Evolutionary conservation across 2,113 vertebrate genomes (phyloP), one percentile per base, ranked within the genome.

Genomic region (Mirounga angustirostris): DNA sequence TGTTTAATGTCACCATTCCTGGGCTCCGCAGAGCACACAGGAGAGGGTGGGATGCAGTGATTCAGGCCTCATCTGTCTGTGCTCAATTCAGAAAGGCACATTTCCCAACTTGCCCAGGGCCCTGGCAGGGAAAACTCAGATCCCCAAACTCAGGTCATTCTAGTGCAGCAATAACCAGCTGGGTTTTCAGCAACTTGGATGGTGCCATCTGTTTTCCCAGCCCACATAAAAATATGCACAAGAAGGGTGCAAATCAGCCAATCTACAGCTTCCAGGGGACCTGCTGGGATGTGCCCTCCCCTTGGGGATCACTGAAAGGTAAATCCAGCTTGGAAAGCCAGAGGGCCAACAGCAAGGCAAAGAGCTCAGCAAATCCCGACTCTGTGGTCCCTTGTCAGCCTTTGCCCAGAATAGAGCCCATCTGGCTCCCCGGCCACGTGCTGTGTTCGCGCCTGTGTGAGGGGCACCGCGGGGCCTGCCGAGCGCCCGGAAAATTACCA

Each of bases 171-270:
- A 61, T 85, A 91, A 85, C 97, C 97, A 98, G 97, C 98, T 98
- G 97, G 96, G 89, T 88, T 98, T 97, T 95, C 94, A 94, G 94
- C 97, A 92, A 90, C 94, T 93, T 96, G 96, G 97, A 95, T 63
- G 96, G 54, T 87, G 80, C 98, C 97, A 98, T 98, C 98, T 98
- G 97, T 95, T 97, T 97, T 87, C 79, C 80, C 90, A 61, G 95
- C 94, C 89, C 94, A 97, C 96, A 74, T 67, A 94, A 97, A 98
- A 97, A 95, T 88, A 93, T 81, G 95, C 94, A 71, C 30, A 52
- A 65, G 85, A 63, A 97, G 83, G 94, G 79, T 93, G 78, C 92
- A 96, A 89, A 98, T 97, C 89, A 94, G 96, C 97, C 97, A 94
- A 94, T 95, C 79, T 54, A 0, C 28, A 63, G 74, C 74, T 88